phyloP scores from a whole-genome alignment of 2,888 invertebrate genomes.

The Lepidonotus clava region DNA sequence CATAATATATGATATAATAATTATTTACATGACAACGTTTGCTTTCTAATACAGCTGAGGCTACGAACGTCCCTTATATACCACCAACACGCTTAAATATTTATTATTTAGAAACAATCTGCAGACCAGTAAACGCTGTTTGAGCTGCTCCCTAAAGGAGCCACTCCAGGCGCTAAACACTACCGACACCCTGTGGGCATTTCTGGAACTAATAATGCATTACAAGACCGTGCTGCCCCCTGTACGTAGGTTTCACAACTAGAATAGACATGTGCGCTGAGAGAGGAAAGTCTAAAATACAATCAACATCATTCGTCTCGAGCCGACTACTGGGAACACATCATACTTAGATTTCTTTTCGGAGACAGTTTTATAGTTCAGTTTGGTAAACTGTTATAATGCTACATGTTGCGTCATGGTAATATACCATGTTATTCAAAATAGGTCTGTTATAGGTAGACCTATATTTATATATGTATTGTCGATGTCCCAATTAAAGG shows the following conservation, averaged over 20 bases:
- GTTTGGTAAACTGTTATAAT: neutral
- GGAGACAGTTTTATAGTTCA: too few species aligned
- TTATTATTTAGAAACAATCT: slow-evolving; percentile 42
- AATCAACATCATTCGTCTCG: neutral
- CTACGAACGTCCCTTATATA: neutral
- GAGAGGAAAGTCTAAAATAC: slow-evolving; percentile 8
- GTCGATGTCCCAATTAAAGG: too few species aligned
- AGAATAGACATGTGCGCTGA: slow-evolving; percentile 35
- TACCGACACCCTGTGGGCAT: slow-evolving; percentile 26
- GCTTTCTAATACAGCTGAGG: neutral
- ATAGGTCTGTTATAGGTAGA: too few species aligned
- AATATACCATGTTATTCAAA: neutral
- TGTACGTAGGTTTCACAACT: slow-evolving; percentile 8
- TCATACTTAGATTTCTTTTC: too few species aligned
- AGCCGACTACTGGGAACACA: neutral
- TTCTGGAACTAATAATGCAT: slow-evolving; percentile 24
- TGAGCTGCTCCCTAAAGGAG: too few species aligned
- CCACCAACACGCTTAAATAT: neutral
- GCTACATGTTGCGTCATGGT: neutral
- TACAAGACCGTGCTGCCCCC: slow-evolving; percentile 25
- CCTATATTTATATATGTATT: neutral
- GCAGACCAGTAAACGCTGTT: neutral
- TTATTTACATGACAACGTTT: slow-evolving; percentile 32
- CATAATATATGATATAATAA: neutral
- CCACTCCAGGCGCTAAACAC: neutral